These are phyloP conservation scores for Latrodectus hesperus DNA, from an alignment of 2,888 invertebrate species.

Conservation along the genomic window DNA sequence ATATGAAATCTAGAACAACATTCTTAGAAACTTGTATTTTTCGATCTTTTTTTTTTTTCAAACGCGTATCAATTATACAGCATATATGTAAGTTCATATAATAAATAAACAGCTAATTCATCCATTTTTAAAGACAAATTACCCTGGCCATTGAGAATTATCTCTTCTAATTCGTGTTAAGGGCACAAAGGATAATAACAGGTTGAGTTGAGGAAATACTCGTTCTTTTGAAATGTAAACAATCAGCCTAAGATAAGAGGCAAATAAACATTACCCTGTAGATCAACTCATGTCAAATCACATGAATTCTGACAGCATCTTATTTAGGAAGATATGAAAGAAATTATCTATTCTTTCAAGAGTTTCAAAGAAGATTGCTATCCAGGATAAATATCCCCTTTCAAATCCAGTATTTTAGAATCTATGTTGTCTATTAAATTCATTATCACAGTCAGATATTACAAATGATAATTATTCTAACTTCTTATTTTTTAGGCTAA, in stretches of 20 bases:
- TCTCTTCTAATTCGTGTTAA: not conserved
- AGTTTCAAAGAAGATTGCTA: not conserved
- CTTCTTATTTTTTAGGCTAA: no score
- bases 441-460: no score
- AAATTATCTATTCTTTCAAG: not conserved
- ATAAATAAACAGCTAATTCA: no score
- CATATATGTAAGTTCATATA: no score
- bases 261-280: not conserved
- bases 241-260: not conserved
- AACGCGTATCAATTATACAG: no score
- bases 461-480: no score
- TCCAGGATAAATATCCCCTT: no score
- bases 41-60: no score
- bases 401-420: no score
- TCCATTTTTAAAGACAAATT: constrained; percentile 26
- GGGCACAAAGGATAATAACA: constrained; percentile 20
- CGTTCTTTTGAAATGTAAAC: not conserved
- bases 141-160: not conserved
- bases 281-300: constrained; percentile 20
- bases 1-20: no score
- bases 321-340: constrained; percentile 23
- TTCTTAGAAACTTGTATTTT: no score
- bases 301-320: constrained; percentile 27
- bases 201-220: not conserved
- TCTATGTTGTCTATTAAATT: no score